Evolutionary conservation across 2,888 invertebrate species (phyloP), one percentile per base, ranked within the genome.

Genomic region (Caenorhabditis auriculariae): DNA sequence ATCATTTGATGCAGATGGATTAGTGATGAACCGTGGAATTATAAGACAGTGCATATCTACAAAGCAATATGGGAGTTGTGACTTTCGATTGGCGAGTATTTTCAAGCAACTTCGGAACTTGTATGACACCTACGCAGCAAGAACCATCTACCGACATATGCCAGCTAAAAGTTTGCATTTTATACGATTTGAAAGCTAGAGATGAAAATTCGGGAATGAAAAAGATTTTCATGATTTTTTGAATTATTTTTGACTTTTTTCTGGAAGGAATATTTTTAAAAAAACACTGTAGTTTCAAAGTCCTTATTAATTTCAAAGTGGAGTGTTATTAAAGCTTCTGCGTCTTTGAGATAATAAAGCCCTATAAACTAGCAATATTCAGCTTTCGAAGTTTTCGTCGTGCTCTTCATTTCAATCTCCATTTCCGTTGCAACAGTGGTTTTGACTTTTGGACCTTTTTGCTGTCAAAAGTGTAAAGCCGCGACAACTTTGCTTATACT

Each of bases 21-120:
- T 67, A 23, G 38, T 47, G 51, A 61, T 69, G 60, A 37, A 64
- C 43, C 61, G 69, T 24, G 69, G 69, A 23, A 35, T 69, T 17
- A 45, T 66, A 7, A 47, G 61, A 3, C 69, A 69, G 51, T 69
- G 69, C 50, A 62, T 66, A 47, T 55, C 45, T 21, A 64, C 66
- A 3, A 44, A 54, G 7, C 49, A 53, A n/a, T 55, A 63, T 38
- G 54, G 42, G 4, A 58, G 46, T 29, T 69, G 69, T 32, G 56
- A 66, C 38, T 66, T 63, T 48, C 60, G 69, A 1, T 42, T 69
- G 26, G 48, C 54, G 2, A 58, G 59, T 32, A 53, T 69, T 43
- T 56, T 69, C 46, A 55, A 60, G 27, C 66, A 62, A 15, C 38
- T 69, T 5, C 41, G 53, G 4, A 55, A 54, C 21, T 63, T 60